Conservation (phyloP, 2,113 vertebrate genomes). For the Coptodon rendalli region DNA sequence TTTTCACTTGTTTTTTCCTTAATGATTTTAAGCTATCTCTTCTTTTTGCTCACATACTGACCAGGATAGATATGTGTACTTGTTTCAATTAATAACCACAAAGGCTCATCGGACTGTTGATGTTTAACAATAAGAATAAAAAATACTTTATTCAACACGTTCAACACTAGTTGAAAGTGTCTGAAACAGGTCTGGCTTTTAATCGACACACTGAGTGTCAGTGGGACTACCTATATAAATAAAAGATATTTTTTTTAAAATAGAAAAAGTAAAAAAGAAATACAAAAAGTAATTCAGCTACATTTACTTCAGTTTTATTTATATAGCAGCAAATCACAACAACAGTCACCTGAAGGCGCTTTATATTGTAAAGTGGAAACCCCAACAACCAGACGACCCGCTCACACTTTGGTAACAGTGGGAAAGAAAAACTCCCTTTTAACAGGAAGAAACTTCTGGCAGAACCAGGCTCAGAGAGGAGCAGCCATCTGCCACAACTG, state of each 20-base stretch:
- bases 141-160: too few species aligned
- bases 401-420: background rate
- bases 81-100: background rate
- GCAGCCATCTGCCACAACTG: too few species aligned
- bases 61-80: background rate
- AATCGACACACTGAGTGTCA: background rate
- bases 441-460: background rate
- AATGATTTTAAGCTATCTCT: background rate
- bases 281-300: background rate
- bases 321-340: background rate
- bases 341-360: background rate
- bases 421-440: background rate
- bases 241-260: background rate
- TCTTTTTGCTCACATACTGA: background rate
- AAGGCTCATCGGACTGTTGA: background rate
- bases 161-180: background rate
- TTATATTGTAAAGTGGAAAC: background rate
- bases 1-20: background rate
- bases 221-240: background rate
- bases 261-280: background rate
- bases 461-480: background rate
- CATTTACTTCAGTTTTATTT: background rate
- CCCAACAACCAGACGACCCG: background rate
- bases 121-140: background rate
- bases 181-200: background rate